Base-by-base conservation (phyloP, 2,797 vertebrate species). In the Harpagifer antarcticus region DNA sequence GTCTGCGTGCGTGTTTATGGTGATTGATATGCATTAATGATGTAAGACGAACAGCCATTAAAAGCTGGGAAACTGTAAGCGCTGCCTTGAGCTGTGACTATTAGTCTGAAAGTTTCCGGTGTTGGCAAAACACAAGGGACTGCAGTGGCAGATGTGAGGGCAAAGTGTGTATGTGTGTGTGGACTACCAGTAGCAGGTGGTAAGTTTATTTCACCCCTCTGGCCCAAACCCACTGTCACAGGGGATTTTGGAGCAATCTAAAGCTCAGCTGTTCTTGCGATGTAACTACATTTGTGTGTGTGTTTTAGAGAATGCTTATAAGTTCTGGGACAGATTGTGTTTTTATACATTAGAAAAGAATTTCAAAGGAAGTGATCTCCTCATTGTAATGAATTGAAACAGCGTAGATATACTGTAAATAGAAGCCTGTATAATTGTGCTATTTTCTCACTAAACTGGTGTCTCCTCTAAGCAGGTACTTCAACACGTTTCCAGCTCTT, bases 181-280 rank as follows among this genome's bases (percentile, higher is more conserved):
- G 33, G 75, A 83, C 84, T 87, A 83, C 88, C 91, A 92, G 92
- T 94, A 94, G 94, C 94, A 96, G 92, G 93, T 96, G 93, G 93
- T 91, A 93, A 92, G 84, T 93, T 94, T 95, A 90, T 93, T 93
- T 92, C 86, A 87, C 92, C 90, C 87, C 82, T 76, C 56, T 90
- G 86, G 88, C 82, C 88, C 86, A 89, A 89, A 91, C 74, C 85
- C 67, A 72, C 64, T 65, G 78, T 84, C 81, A 87, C 84, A 78
- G 69, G 85, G 79, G 89, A 79, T 83, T 91, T 82, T 56, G 76
- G 68, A 77, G 83, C 83, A 80, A 76, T 93, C 91, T 89, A 91
- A 76, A 83, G 76, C 90, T 89, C 87, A 89, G 87, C 91, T 94
- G 87, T 91, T 88, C 87, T 81, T 33, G 81, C 31, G 76, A 72